phyloP scores from a whole-genome alignment of 2,888 invertebrate species.

The Dolichomitus sp. region DNA sequence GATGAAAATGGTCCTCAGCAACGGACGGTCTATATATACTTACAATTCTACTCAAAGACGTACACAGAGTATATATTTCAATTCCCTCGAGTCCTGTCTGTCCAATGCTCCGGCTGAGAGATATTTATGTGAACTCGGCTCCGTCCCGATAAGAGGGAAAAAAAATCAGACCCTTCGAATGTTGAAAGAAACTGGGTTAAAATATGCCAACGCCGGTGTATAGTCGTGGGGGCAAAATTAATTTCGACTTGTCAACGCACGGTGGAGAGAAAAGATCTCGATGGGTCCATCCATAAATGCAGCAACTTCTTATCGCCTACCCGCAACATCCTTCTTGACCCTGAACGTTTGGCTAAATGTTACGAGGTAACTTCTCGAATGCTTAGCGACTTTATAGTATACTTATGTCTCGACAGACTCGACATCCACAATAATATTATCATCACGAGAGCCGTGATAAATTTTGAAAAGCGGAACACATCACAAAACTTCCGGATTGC shows the following conservation, averaged over 20 bases:
- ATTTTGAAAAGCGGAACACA: slow-evolving; percentile 49
- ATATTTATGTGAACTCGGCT: slow-evolving; percentile 76
- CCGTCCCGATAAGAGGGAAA: slow-evolving; percentile 55
- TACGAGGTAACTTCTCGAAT: slow-evolving; percentile 27
- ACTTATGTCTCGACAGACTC: background rate
- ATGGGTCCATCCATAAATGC: slow-evolving; percentile 81
- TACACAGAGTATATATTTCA: slow-evolving; percentile 20
- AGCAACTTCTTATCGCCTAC: slow-evolving; percentile 76
- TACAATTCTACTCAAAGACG: background rate
- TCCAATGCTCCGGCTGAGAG: slow-evolving; percentile 67
- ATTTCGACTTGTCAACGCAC: slow-evolving; percentile 80
- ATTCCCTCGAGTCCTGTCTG: slow-evolving; percentile 66
- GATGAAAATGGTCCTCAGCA: slow-evolving; percentile 4
- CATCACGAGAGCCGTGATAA: slow-evolving; percentile 32
- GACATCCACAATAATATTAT: slow-evolving; percentile 47
- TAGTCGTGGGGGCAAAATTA: slow-evolving; percentile 76
- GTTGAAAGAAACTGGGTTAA: slow-evolving; percentile 82
- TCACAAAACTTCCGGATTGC: slow-evolving; percentile 42
- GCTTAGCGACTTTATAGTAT: slow-evolving; percentile 18
- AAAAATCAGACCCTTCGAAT: slow-evolving; percentile 60
- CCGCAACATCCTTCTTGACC: slow-evolving; percentile 38
- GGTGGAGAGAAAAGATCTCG: slow-evolving; percentile 43
- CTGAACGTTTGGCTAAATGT: slow-evolving; percentile 22
- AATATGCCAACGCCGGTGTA: slow-evolving; percentile 79
- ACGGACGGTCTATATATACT: background rate